phyloP scores from a whole-genome alignment of 1,140 invertebrate species.

The Elymnias hypermnestra region DNA sequence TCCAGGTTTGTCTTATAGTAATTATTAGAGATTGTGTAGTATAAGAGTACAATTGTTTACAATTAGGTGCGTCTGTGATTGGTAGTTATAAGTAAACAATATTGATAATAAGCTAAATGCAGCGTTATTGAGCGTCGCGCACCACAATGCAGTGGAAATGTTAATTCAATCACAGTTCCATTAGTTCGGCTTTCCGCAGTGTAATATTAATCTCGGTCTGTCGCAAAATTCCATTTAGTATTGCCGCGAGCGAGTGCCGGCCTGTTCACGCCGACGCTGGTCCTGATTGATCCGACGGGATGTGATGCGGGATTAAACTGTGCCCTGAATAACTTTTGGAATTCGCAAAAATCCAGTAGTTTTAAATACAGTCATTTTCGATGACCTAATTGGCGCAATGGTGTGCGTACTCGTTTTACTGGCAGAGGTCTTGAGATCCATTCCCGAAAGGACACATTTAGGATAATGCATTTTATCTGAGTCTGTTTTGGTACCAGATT shows the following conservation, averaged over 20 bases:
- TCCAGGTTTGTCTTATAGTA: too few species aligned
- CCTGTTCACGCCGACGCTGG: conserved; percentile 38
- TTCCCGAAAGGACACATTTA: too few species aligned
- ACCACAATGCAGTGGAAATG: conserved; percentile 38
- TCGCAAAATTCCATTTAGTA: conserved; percentile 59
- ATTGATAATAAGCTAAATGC: too few species aligned
- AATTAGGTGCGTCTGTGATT: too few species aligned
- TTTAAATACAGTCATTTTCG: background rate
- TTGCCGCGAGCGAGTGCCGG: conserved; percentile 33
- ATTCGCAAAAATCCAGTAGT: conserved; percentile 13
- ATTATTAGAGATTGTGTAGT: too few species aligned
- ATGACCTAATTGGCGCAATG: too few species aligned
- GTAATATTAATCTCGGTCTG: conserved; percentile 63
- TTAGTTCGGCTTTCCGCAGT: conserved; percentile 50
- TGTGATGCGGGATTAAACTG: conserved; percentile 28
- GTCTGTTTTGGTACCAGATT: too few species aligned
- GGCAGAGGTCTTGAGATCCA: too few species aligned
- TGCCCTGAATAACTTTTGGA: conserved; percentile 22
- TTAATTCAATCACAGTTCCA: conserved; percentile 60
- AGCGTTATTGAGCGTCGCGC: conserved; percentile 9
- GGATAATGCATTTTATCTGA: too few species aligned
- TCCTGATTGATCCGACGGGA: conserved; percentile 47
- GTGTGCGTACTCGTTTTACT: too few species aligned
- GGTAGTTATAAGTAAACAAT: too few species aligned
- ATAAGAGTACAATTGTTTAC: too few species aligned